phyloP scores from a whole-genome alignment of 64 coral and sea anemone species.

The Montipora foliosa region DNA sequence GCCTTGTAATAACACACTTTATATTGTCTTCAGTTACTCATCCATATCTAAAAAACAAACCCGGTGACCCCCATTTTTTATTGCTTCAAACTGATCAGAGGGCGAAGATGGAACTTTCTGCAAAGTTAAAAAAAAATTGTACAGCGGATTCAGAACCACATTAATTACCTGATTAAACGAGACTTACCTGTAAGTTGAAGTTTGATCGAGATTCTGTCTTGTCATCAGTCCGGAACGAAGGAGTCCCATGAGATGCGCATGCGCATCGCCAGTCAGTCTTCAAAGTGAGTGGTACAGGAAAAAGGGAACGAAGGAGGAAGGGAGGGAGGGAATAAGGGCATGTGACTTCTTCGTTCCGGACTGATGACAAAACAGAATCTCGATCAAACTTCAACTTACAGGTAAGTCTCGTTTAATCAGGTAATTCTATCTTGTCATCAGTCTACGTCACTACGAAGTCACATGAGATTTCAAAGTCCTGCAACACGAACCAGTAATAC shows the following conservation, averaged over 20 bases:
- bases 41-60: too few species aligned
- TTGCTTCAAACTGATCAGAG: too few species aligned
- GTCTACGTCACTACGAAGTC: not conserved
- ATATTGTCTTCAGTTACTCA: too few species aligned
- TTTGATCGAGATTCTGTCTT: conserved; percentile 55
- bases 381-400: conserved; percentile 72
- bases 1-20: too few species aligned
- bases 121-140: too few species aligned
- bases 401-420: not conserved
- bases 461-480: not conserved
- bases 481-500: too few species aligned
- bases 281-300: conserved; percentile 37
- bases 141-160: too few species aligned
- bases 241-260: conserved; percentile 71
- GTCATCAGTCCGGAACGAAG: conserved; percentile 81
- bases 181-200: conserved; percentile 68
- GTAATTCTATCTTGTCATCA: not conserved
- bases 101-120: too few species aligned
- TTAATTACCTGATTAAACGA: not conserved
- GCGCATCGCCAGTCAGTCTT: conserved; percentile 51
- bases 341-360: conserved; percentile 80
- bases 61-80: too few species aligned
- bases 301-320: too few species aligned
- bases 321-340: not conserved
- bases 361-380: conserved; percentile 59